phyloP scores from a whole-genome alignment of 2,888 invertebrate genomes.

The Mesorhabditis belari region DNA sequence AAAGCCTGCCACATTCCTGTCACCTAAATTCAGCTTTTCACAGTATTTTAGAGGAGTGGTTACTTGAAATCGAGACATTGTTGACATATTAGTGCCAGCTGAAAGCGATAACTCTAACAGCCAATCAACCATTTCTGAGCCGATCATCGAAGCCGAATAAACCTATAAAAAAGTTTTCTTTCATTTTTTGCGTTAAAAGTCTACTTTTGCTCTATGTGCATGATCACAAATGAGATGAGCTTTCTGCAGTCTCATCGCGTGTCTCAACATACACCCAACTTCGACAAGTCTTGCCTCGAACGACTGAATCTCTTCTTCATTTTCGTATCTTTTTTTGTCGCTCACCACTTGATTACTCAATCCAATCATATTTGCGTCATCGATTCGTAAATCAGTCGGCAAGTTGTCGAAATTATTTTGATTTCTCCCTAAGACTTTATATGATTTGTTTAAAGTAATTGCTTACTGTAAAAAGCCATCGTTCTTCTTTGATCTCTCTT shows the following conservation, averaged over 20 bases:
- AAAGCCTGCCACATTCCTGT: slow-evolving; percentile 76
- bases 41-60: not conserved
- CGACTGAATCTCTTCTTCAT: slow-evolving; percentile 16
- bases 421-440: not conserved
- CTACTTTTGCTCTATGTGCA: slow-evolving; percentile 9
- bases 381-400: not conserved
- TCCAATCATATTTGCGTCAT: slow-evolving; percentile 20
- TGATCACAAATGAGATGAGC: slow-evolving; percentile 34
- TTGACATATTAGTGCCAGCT: slow-evolving; percentile 6
- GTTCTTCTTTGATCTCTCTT: no score
- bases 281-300: slow-evolving; percentile 30
- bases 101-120: slow-evolving; percentile 61
- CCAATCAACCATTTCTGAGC: slow-evolving; percentile 76
- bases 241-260: slow-evolving; percentile 26
- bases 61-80: slow-evolving; percentile 21
- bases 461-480: no score
- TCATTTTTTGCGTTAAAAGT: not conserved
- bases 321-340: not conserved
- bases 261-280: slow-evolving; percentile 23
- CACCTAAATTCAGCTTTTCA: slow-evolving; percentile 14
- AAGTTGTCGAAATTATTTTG: not conserved
- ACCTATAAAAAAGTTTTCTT: slow-evolving; percentile 10
- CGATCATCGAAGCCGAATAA: slow-evolving; percentile 65
- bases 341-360: slow-evolving; percentile 19
- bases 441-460: not conserved